Percentiles rank a stretch among this genome's conserved stretches.
Conservation (phyloP, 1,140 invertebrate genomes). For the Agraylea sexmaculata region DNA sequence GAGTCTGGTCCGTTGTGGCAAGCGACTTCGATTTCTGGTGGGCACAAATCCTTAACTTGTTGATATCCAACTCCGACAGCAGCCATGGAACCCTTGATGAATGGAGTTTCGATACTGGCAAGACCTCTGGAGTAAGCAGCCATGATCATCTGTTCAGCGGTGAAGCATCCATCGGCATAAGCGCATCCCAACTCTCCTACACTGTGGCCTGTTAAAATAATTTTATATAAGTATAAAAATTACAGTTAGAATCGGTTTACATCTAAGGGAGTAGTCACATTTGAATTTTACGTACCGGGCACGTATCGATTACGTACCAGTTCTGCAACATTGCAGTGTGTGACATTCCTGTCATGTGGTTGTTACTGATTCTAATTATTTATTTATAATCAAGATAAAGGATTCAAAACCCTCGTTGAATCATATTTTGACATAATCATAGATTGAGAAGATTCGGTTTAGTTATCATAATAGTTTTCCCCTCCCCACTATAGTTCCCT, state of each 20-base stretch:
- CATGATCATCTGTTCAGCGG: slow-evolving; percentile 70
- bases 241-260: not conserved
- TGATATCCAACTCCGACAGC: slow-evolving; percentile 58
- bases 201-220: slow-evolving; percentile 48
- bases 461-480: not conserved
- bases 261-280: not conserved
- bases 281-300: too few species aligned
- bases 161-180: slow-evolving; percentile 79
- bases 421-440: slow-evolving; percentile 28
- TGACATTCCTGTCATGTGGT: too few species aligned
- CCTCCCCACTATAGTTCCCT: too few species aligned
- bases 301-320: too few species aligned
- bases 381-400: slow-evolving; percentile 4
- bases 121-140: slow-evolving; percentile 75
- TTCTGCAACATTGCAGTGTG: too few species aligned
- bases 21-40: slow-evolving; percentile 61
- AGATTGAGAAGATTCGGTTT: slow-evolving; percentile 21
- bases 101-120: slow-evolving; percentile 66
- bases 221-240: slow-evolving; percentile 2
- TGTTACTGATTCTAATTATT: slow-evolving; percentile 3
- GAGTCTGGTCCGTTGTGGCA: slow-evolving; percentile 79
- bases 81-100: slow-evolving; percentile 75
- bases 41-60: slow-evolving; percentile 46
- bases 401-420: not conserved
- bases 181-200: slow-evolving; percentile 80